phyloP scores from a whole-genome alignment of 2,113 vertebrate species.

The Micromys minutus region DNA sequence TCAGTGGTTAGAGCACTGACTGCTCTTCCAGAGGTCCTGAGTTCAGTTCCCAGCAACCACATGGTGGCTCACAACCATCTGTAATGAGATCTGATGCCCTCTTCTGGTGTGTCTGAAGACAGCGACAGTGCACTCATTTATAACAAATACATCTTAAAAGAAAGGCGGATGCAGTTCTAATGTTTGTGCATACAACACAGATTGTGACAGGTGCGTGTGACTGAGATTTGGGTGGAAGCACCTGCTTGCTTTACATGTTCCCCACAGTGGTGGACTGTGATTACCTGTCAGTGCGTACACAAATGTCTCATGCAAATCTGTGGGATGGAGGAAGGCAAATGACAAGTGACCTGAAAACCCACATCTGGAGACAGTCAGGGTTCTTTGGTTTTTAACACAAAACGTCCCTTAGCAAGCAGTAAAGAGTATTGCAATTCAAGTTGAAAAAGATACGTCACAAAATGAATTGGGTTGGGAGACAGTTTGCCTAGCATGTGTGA shows the following conservation, averaged over 20 bases:
- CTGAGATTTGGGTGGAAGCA: conserved; percentile 35
- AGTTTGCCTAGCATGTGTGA: background rate
- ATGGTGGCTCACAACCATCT: too few species aligned
- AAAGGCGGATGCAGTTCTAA: background rate
- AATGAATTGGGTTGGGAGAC: background rate
- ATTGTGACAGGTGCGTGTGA: conserved; percentile 41
- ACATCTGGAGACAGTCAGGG: conserved; percentile 42
- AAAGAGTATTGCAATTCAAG: conserved; percentile 18
- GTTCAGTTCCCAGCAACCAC: too few species aligned
- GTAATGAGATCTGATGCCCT: too few species aligned
- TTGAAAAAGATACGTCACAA: conserved; percentile 48
- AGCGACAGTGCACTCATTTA: too few species aligned
- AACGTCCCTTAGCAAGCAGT: background rate
- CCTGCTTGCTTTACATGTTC: conserved; percentile 48
- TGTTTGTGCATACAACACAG: conserved; percentile 30
- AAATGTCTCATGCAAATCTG: conserved; percentile 62
- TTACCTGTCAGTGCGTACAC: conserved; percentile 47
- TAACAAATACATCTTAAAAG: too few species aligned
- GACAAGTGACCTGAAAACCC: conserved; percentile 51
- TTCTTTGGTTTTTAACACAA: conserved; percentile 6
- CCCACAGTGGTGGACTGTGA: background rate
- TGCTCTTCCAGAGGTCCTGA: too few species aligned
- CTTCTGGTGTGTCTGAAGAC: too few species aligned
- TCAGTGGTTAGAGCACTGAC: too few species aligned
- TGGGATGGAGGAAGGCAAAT: background rate